These are phyloP conservation scores for Aspidapion aeneum DNA, from an alignment of 2,888 invertebrate genomes.

Conservation along the genomic window DNA sequence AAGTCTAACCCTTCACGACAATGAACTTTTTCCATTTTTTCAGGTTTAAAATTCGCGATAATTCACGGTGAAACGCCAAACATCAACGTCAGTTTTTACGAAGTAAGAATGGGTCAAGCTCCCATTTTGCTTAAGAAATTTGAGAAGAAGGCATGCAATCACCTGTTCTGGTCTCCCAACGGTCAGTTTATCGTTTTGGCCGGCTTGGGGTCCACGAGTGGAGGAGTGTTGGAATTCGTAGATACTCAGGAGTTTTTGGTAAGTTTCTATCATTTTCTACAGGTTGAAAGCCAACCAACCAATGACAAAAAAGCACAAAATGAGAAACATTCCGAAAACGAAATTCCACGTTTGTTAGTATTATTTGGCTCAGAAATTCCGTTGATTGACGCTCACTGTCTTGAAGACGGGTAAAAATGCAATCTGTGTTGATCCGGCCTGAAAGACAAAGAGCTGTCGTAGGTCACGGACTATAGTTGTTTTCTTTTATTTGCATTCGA, in stretches of 20 bases:
- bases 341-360: no score
- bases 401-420: no score
- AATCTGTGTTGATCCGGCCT: no score
- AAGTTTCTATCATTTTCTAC: no score
- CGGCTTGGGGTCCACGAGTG: conserved; percentile 78
- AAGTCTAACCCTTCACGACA: not conserved
- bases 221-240: conserved; percentile 91
- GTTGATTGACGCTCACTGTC: no score
- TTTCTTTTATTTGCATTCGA: no score
- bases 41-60: conserved; percentile 82
- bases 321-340: no score
- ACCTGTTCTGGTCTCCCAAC: conserved; percentile 92
- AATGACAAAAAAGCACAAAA: no score
- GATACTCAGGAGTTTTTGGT: conserved; percentile 89
- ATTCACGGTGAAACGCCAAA: conserved; percentile 91
- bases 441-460: no score
- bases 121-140: conserved; percentile 83
- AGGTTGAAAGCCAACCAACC: no score
- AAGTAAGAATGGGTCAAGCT: conserved; percentile 82
- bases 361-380: no score
- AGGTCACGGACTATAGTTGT: no score
- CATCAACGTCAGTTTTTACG: conserved; percentile 88
- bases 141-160: conserved; percentile 87
- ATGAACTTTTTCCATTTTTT: not conserved
- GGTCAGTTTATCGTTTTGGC: conserved; percentile 96